Conservation (phyloP, 2,888 invertebrate genomes). For the Odontothrips loti region DNA sequence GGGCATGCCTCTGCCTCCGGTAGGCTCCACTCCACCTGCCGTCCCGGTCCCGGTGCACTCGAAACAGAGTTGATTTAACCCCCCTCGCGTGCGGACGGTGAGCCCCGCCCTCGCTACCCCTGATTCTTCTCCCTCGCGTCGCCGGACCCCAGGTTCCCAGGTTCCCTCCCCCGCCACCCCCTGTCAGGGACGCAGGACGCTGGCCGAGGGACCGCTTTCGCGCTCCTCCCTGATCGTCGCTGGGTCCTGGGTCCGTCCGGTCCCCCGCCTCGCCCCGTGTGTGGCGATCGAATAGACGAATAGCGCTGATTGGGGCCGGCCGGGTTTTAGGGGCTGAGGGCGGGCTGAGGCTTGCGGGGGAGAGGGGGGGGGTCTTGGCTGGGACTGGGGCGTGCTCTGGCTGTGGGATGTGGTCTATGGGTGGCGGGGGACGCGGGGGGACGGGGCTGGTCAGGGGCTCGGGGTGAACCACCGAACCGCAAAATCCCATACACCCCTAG, state of each 20-base stretch:
- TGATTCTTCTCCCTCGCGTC: too few species aligned
- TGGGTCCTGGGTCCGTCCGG: too few species aligned
- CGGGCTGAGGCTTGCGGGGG: neutral
- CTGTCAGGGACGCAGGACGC: neutral
- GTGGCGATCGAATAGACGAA: neutral
- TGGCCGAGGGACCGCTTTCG: too few species aligned
- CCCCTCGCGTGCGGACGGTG: too few species aligned
- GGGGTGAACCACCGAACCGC: constrained; percentile 7
- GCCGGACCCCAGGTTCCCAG: neutral
- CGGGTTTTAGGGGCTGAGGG: neutral
- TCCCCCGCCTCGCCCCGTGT: neutral
- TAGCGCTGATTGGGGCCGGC: constrained; percentile 8
- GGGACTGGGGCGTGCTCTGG: neutral
- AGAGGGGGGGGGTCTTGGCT: neutral
- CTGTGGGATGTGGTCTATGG: neutral
- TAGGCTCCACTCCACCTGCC: neutral
- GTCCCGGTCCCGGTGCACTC: neutral
- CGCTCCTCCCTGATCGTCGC: too few species aligned
- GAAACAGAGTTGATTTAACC: constrained; percentile 4
- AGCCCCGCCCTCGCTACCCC: too few species aligned
- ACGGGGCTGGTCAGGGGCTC: neutral
- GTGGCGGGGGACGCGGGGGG: neutral
- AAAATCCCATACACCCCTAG: constrained; percentile 3
- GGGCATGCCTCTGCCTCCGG: too few species aligned
- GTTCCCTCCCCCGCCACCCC: neutral